Evolutionary conservation across 2,113 vertebrate species (phyloP).

Genomic region (Amazona vittata): DNA sequence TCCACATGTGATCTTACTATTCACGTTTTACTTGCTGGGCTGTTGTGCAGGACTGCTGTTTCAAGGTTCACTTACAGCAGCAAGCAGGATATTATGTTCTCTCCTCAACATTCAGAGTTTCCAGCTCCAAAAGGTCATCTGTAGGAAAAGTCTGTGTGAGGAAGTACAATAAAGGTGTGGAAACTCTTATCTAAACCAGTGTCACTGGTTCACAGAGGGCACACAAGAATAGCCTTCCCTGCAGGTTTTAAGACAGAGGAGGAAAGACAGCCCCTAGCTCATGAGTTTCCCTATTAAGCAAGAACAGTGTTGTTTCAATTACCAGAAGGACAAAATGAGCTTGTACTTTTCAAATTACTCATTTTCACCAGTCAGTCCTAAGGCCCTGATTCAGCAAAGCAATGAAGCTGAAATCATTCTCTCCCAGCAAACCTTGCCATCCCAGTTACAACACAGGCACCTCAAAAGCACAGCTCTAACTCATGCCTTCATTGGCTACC

Average conservation of each 20-base stretch:
- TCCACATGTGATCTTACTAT: background rate
- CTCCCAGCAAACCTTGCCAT: background rate
- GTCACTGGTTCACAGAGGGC: background rate
- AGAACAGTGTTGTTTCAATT: background rate
- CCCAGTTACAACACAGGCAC: too few species aligned
- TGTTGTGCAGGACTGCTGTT: background rate
- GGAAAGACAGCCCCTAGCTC: background rate
- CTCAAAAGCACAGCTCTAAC: background rate
- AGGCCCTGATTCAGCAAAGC: background rate
- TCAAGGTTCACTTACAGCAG: background rate
- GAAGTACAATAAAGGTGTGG: background rate
- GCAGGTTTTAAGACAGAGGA: background rate
- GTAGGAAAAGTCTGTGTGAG: background rate
- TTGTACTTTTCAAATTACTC: background rate
- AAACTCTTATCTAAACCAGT: background rate
- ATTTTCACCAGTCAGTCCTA: background rate
- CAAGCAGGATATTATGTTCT: background rate
- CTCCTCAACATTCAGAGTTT: background rate
- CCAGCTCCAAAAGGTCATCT: constrained; percentile 25
- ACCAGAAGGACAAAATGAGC: background rate
- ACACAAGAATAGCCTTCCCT: background rate
- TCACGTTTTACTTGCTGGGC: background rate
- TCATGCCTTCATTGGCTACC: background rate
- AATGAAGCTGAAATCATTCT: background rate
- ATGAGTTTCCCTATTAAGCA: background rate